Percentiles rank a stretch among this genome's conserved stretches.
phyloP scores from a whole-genome alignment of 2,797 vertebrate genomes.

The Dromococcyx pavoninus region DNA sequence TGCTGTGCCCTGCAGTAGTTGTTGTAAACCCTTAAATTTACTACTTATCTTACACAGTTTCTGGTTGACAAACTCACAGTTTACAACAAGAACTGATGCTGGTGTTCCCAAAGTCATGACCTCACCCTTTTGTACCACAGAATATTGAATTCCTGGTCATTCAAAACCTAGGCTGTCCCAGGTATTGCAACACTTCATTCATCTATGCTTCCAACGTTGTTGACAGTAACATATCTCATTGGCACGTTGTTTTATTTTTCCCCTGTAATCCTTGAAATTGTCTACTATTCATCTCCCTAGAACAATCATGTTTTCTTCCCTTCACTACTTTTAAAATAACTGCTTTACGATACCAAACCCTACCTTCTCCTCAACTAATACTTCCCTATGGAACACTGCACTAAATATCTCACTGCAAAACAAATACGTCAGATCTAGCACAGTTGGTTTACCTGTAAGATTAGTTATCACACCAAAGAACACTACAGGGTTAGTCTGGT shows the following conservation, averaged over 20 bases:
- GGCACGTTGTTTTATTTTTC: too few relatives aligned
- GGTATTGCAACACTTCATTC: background rate
- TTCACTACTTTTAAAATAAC: background rate
- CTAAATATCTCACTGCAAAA: background rate
- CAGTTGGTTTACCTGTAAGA: background rate
- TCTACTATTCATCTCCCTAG: background rate
- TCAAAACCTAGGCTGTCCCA: background rate
- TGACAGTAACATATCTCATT: background rate
- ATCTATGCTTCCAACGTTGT: background rate
- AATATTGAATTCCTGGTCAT: background rate
- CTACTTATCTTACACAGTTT: background rate
- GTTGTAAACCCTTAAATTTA: background rate
- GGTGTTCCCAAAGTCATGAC: background rate
- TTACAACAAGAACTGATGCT: background rate
- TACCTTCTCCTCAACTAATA: background rate
- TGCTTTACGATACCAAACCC: background rate
- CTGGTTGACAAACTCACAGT: background rate
- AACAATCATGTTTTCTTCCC: background rate
- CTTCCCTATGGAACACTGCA: background rate
- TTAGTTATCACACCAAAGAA: conserved; percentile 39
- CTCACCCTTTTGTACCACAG: background rate
- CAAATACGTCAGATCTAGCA: background rate
- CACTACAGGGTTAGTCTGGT: background rate
- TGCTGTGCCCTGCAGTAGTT: background rate
- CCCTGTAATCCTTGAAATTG: background rate